Percentiles rank a stretch among this genome's conserved stretches.
These are phyloP conservation scores for Dorcus hopei DNA, from an alignment of 2,888 invertebrate species.

Conservation along the genomic window DNA sequence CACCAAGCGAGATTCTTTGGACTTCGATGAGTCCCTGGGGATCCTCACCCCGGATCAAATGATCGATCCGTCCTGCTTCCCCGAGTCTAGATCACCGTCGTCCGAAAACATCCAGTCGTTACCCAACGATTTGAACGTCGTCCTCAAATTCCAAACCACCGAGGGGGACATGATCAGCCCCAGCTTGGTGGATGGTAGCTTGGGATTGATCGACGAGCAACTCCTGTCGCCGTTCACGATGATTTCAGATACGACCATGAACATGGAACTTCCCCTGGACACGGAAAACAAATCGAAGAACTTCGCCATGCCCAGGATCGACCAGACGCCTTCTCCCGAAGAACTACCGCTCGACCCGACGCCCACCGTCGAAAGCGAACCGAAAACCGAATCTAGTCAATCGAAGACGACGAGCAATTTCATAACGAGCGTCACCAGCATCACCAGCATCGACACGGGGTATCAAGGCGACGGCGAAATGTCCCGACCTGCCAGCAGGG, in stretches of 20 bases:
- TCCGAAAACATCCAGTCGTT: conserved; percentile 48
- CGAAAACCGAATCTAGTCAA: conserved; percentile 38
- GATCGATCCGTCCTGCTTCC: conserved; percentile 58
- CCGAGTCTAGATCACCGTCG: conserved; percentile 52
- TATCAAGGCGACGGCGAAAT: conserved; percentile 91
- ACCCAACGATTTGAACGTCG: conserved; percentile 21
- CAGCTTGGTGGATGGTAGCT: conserved; percentile 42
- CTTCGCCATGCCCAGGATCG: conserved; percentile 54
- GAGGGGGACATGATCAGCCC: conserved; percentile 38
- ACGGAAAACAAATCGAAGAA: conserved; percentile 47
- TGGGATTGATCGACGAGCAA: conserved; percentile 56
- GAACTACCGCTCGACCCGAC: conserved; percentile 78
- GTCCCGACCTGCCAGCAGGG: conserved; percentile 81
- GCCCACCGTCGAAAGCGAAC: conserved; percentile 58
- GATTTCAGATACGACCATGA: conserved; percentile 58
- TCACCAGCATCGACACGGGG: conserved; percentile 88
- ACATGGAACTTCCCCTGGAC: conserved; percentile 56
- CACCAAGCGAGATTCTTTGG: conserved; percentile 74
- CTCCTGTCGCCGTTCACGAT: conserved; percentile 55
- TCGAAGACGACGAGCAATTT: conserved; percentile 71
- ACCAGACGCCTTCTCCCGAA: conserved; percentile 82
- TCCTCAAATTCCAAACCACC: conserved; percentile 15
- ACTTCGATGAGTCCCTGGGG: conserved; percentile 77
- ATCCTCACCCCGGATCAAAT: conserved; percentile 88
- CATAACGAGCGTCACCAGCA: conserved; percentile 85